Evolutionary conservation across 23 tunicate species (phyloP), one percentile per base, ranked within the genome.

Genomic region (Phallusia fumigata): DNA sequence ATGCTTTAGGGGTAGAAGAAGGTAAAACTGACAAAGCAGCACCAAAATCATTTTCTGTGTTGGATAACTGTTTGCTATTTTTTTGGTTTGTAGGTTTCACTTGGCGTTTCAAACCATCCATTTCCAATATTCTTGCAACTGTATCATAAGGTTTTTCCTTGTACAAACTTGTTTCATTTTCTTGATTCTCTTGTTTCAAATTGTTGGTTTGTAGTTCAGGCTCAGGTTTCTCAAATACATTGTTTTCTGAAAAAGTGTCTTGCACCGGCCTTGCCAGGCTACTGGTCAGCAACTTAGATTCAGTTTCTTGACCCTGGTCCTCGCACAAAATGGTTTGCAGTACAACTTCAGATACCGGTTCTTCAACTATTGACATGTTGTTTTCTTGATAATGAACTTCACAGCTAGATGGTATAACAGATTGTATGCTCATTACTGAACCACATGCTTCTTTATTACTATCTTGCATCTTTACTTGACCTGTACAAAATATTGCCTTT

Each of bases 111-210:
- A 80, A 76, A 3, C 40, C 83, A 21, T 80, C 34, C 53, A 86
- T 30, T 22, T 80, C 79, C 76, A 86, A 34, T 15, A 86, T 44
- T 74, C 90, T 58, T 28, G 90, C 90, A 30, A 65, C 90, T 0
- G 90, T 84, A n/a, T 80, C 84, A 53, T 76, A 74, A 30, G 80
- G 79, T 24, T 50, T 80, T 80, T 86, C 90, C 52, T 75, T 74
- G 8, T 77, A 21, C 26, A 58, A 58, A 58, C 2, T 13, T 51
- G 15, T 58, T 13, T 58, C 28, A 58, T 58, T 40, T 40, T 40
- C 47, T 40, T 5, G 47, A 40, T 40, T 40, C 10, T 5, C 10
- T 40, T 40, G 8, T 40, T 40, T 10, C 47, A 3, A 10, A 40
- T 40, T 3, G 47, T 40, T 40, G 47, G 47, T 3, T 40, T 40